Conservation (phyloP, 1,140 invertebrate genomes). For the Aphaenogaster floridana region DNA sequence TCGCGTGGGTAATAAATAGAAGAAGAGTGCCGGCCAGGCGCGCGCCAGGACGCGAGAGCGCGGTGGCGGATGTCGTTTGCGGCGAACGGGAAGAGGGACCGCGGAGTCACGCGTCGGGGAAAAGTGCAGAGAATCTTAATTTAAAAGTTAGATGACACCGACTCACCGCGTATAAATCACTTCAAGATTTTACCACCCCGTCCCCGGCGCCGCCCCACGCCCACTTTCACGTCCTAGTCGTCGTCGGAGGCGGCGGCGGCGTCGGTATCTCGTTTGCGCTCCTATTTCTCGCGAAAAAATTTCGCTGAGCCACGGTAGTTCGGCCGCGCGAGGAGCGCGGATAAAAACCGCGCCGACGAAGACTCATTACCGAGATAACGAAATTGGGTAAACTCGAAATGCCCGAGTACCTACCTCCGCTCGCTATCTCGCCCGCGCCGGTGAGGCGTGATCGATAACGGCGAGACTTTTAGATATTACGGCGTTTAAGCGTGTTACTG, state of each 20-base stretch:
- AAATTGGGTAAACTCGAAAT: constrained; percentile 56
- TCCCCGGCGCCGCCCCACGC: constrained; percentile 29
- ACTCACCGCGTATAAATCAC: constrained; percentile 76
- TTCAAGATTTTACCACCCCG: constrained; percentile 58
- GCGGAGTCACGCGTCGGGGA: constrained; percentile 12
- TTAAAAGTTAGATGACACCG: constrained; percentile 81
- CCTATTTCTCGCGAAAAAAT: constrained; percentile 51
- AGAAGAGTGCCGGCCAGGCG: neutral
- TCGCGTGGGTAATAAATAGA: constrained; percentile 50
- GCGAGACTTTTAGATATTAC: constrained; percentile 27
- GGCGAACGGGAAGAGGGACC: neutral
- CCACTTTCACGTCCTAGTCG: constrained; percentile 5
- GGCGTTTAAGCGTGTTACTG: constrained; percentile 27
- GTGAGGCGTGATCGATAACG: constrained; percentile 50
- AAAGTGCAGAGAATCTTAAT: constrained; percentile 74
- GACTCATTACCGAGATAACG: constrained; percentile 57
- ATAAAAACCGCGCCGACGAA: constrained; percentile 42
- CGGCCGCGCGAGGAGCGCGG: constrained; percentile 14
- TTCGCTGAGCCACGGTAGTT: constrained; percentile 37
- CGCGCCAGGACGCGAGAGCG: neutral
- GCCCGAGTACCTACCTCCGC: constrained; percentile 23
- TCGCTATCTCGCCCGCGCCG: constrained; percentile 17
- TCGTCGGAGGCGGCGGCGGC: neutral
- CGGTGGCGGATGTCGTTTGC: neutral
- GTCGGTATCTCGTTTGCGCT: constrained; percentile 54